Evolutionary conservation across 2,888 invertebrate genomes (phyloP), one percentile per base, ranked within the genome.

Genomic region (Cerastis leucographa): DNA sequence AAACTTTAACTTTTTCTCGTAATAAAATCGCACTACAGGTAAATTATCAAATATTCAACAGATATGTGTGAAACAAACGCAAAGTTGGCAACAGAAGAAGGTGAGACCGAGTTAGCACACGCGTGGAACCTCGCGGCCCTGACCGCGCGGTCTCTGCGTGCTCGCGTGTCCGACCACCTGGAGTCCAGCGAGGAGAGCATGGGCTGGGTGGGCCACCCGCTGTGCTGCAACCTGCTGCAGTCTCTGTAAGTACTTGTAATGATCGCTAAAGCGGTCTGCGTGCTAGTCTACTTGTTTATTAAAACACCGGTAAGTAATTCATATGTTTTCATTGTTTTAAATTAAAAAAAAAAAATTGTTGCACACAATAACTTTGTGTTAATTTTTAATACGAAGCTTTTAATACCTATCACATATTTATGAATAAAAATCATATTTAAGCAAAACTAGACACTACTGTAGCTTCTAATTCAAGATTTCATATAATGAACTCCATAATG

Each of bases 91-190:
- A 98, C 98, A 19, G 97, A 97, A 8, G 97, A 97, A 71, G 98
- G 98, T 0, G 97, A 99, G 71, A 97, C 97, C 73, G 99, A 99
- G 93, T 95, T 99, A 77, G 98, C 98, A 25, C 98, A 99, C 93
- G 98, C 99, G 62, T 99, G 99, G 99, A 97, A 97, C 49, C 95
- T 99, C 86, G 98, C 98, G 2, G 98, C 98, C 85, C 95, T 98
- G 72, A 97, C 98, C 49, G 97, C 97, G 17, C 94, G 94, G 0
- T 93, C 97, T 0, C 92, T 96, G 67, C 91, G 97, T 92, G 85
- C 96, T 85, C 80, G 93, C 87, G 46, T 94, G 14, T 76, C 81
- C 12, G 95, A 95, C 76, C 95, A 96, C 84, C 88, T 94, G 76
- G 95, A 95, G 71, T 95, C 97, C 65, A 95, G 97, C 88, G 98